A percentile compares a stretch with the other conserved stretches of the same genome.
phyloP scores from a whole-genome alignment of 2,888 invertebrate genomes.

The Synanthedon andrenaeformis region DNA sequence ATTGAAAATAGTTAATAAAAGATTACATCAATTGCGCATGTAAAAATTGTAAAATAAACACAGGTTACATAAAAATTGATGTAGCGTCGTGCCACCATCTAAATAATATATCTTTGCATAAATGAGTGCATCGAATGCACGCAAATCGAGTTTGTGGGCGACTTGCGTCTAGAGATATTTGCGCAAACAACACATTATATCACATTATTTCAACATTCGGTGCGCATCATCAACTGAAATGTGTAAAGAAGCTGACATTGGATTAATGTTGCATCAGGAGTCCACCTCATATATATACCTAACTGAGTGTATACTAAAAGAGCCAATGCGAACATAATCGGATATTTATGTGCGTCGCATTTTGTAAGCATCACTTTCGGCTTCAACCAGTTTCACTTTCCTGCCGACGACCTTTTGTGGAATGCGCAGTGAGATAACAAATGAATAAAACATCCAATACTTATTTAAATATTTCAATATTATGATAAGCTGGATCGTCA shows the following conservation, averaged over 20 bases:
- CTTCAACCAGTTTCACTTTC: slow-evolving; percentile 59
- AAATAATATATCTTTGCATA: background rate
- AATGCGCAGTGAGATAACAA: slow-evolving; percentile 48
- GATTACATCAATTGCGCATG: too few relatives aligned
- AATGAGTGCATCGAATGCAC: background rate
- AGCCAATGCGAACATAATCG: slow-evolving; percentile 25
- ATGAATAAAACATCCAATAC: slow-evolving; percentile 41
- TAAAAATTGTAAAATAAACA: background rate
- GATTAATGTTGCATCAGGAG: slow-evolving; percentile 41
- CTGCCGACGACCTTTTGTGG: slow-evolving; percentile 54
- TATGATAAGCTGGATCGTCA: slow-evolving; percentile 3
- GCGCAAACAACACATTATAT: slow-evolving; percentile 34
- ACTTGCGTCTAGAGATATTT: slow-evolving; percentile 24
- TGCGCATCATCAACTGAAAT: slow-evolving; percentile 15
- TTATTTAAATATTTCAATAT: slow-evolving; percentile 6
- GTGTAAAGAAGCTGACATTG: slow-evolving; percentile 36
- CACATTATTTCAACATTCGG: slow-evolving; percentile 27
- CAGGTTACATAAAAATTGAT: background rate
- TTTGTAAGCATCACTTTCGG: slow-evolving; percentile 51
- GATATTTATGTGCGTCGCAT: slow-evolving; percentile 38
- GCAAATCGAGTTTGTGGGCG: slow-evolving; percentile 8
- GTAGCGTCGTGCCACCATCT: background rate
- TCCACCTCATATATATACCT: slow-evolving; percentile 17
- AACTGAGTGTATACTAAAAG: slow-evolving; percentile 18
- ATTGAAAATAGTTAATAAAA: too few relatives aligned